phyloP scores from a whole-genome alignment of 2,888 invertebrate species.

The Eupithecia subfuscata region DNA sequence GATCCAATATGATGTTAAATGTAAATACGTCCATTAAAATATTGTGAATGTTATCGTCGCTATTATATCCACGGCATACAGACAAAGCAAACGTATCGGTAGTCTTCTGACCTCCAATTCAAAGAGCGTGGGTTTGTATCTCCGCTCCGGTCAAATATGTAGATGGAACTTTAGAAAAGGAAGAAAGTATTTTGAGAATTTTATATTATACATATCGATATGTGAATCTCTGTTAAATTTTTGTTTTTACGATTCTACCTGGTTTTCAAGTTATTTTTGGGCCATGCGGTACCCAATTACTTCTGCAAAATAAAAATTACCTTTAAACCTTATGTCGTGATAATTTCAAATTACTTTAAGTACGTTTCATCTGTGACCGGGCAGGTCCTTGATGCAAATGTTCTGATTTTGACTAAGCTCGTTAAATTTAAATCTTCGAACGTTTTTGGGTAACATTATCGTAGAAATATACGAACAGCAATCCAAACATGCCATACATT shows the following conservation, averaged over 20 bases:
- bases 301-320: neutral
- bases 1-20: conserved; percentile 40
- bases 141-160: conserved; percentile 1
- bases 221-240: neutral
- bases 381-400: neutral
- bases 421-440: neutral
- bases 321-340: neutral
- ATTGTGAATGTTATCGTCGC: conserved; percentile 44
- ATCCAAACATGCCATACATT: conserved; percentile 53
- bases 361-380: neutral
- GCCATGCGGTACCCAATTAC: neutral
- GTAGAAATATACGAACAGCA: conserved; percentile 32
- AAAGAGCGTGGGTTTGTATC: conserved; percentile 10
- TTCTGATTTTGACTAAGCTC: neutral
- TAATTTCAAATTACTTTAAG: neutral
- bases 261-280: neutral
- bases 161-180: conserved; percentile 9
- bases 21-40: conserved; percentile 42
- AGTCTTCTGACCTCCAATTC: conserved; percentile 13
- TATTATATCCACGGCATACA: conserved; percentile 43
- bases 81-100: conserved; percentile 24
- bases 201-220: neutral
- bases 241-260: neutral
- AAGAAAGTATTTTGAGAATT: conserved; percentile 2
- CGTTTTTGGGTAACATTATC: conserved; percentile 16